These are phyloP conservation scores for Drosophila eohydei DNA, from an alignment of 2,888 invertebrate species.

Conservation along the genomic window DNA sequence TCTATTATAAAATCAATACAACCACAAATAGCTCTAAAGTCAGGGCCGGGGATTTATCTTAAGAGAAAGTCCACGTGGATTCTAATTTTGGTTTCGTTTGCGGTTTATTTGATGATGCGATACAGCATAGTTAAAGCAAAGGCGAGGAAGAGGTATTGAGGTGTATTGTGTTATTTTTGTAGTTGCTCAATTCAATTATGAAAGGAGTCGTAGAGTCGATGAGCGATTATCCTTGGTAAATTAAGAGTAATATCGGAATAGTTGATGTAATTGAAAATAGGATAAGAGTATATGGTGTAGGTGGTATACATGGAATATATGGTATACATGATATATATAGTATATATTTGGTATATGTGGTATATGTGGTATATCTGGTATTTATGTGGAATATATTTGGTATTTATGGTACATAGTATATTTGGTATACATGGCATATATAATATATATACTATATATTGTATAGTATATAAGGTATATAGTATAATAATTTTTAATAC, in stretches of 20 bases:
- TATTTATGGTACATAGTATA: too few species aligned
- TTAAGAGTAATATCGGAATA: too few species aligned
- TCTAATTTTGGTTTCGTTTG: constrained; percentile 47
- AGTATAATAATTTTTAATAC: too few species aligned
- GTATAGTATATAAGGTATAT: too few species aligned
- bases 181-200: neutral
- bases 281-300: neutral
- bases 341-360: too few species aligned
- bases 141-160: neutral
- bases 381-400: too few species aligned
- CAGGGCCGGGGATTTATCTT: constrained; percentile 15
- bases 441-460: too few species aligned
- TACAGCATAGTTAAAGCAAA: constrained; percentile 34
- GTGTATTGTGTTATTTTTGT: neutral
- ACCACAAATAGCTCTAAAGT: constrained; percentile 40
- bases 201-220: neutral
- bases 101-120: constrained; percentile 49
- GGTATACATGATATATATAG: too few species aligned
- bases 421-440: too few species aligned
- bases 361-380: too few species aligned
- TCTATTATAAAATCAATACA: neutral
- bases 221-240: neutral
- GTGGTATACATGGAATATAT: neutral
- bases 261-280: neutral
- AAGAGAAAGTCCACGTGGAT: constrained; percentile 31